A percentile compares a stretch with the other conserved stretches of the same genome.
phyloP scores from a whole-genome alignment of 1,140 invertebrate genomes.

The Centruroides sculpturatus region DNA sequence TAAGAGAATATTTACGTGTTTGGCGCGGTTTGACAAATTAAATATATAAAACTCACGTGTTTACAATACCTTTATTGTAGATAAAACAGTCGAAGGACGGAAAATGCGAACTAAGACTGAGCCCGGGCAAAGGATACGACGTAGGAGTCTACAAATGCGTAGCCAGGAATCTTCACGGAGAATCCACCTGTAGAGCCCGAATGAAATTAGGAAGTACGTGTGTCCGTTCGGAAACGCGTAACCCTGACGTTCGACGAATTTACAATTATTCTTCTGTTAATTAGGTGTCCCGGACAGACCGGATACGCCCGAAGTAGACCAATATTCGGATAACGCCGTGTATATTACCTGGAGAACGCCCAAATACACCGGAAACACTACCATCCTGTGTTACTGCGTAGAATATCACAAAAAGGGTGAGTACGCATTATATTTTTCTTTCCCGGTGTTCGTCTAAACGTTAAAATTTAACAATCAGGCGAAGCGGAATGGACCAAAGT shows the following conservation, averaged over 20 bases:
- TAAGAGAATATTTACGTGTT: no score
- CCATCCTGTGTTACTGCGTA: slow-evolving; percentile 66
- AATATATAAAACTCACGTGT: not conserved
- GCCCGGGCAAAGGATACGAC: slow-evolving; percentile 59
- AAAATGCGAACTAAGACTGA: slow-evolving; percentile 56
- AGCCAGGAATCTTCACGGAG: slow-evolving; percentile 59
- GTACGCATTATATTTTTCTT: not conserved
- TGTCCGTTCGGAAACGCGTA: not conserved
- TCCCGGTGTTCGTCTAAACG: not conserved
- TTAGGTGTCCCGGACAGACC: slow-evolving; percentile 53
- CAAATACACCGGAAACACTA: slow-evolving; percentile 62
- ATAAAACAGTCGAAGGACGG: slow-evolving; percentile 31
- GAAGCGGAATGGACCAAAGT: slow-evolving; percentile 61
- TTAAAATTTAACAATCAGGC: not conserved
- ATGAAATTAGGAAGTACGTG: slow-evolving; percentile 34
- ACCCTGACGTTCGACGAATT: not conserved
- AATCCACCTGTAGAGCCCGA: slow-evolving; percentile 34
- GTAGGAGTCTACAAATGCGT: slow-evolving; percentile 68
- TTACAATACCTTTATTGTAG: not conserved
- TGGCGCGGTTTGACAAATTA: no score
- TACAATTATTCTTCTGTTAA: not conserved
- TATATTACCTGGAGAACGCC: slow-evolving; percentile 63
- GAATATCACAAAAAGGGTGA: slow-evolving; percentile 59
- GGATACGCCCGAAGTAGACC: slow-evolving; percentile 66
- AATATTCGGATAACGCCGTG: slow-evolving; percentile 70